phyloP scores from a whole-genome alignment of 2,888 invertebrate species.

The Achlya flavicornis region DNA sequence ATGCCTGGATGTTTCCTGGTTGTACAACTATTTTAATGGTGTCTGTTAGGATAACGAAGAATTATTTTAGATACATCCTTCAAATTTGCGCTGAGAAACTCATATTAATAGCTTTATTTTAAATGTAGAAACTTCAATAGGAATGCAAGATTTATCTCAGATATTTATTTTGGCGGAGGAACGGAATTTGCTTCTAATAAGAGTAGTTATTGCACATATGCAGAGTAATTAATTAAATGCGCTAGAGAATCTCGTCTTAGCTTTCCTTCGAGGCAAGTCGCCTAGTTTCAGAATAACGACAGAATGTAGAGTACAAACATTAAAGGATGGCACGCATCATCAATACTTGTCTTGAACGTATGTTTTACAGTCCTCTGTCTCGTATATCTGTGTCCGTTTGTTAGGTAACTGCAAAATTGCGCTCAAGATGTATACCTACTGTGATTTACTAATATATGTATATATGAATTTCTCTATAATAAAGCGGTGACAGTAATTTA shows the following conservation, averaged over 20 bases:
- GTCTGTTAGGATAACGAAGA: no score
- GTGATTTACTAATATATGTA: not conserved
- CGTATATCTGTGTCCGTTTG: slow-evolving; percentile 29
- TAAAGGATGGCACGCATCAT: slow-evolving; percentile 31
- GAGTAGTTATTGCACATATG: slow-evolving; percentile 7
- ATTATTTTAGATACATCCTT: no score
- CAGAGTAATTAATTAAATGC: slow-evolving; percentile 1
- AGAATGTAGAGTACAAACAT: slow-evolving; percentile 5
- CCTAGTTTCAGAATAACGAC: slow-evolving; percentile 8
- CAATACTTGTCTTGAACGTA: slow-evolving; percentile 33
- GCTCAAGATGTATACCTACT: no score
- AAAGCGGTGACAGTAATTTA: no score
- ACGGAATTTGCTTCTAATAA: not conserved
- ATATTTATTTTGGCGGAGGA: slow-evolving; percentile 3
- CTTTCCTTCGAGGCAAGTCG: slow-evolving; percentile 4
- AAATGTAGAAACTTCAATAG: not conserved
- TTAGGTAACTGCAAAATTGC: slow-evolving; percentile 28
- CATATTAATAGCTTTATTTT: no score
- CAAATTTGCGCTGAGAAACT: not conserved
- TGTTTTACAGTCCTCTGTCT: slow-evolving; percentile 29
- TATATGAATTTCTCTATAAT: not conserved
- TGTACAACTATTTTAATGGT: slow-evolving; percentile 13
- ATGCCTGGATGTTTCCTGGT: slow-evolving; percentile 39
- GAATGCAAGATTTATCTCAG: not conserved
- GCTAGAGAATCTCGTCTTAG: slow-evolving; percentile 2